Conservation (phyloP, 2,797 vertebrate species). For the Etheostoma perlongum region DNA sequence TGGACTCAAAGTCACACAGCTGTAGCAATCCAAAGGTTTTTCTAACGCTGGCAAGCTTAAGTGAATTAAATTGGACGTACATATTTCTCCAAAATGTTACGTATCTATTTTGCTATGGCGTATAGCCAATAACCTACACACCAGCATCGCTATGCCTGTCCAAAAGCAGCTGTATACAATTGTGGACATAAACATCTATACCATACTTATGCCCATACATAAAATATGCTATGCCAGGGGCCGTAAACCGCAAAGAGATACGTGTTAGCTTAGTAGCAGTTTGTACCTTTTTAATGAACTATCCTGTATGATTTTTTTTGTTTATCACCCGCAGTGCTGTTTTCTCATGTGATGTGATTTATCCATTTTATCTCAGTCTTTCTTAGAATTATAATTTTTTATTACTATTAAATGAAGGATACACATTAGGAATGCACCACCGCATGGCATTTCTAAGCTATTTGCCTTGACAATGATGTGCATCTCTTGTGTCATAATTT, state of each 20-base stretch:
- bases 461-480: neutral
- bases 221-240: neutral
- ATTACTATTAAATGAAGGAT: neutral
- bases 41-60: neutral
- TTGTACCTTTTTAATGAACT: neutral
- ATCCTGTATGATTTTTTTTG: neutral
- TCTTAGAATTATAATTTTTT: neutral
- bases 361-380: neutral
- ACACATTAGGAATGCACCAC: neutral
- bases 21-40: too few species aligned
- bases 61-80: neutral
- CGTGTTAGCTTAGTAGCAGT: neutral
- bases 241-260: neutral
- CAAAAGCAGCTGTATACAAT: neutral
- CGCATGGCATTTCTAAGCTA: neutral
- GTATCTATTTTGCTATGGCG: neutral
- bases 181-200: neutral
- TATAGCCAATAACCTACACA: neutral
- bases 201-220: neutral
- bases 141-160: neutral
- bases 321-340: neutral
- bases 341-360: too few species aligned
- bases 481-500: neutral
- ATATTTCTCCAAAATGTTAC: neutral
- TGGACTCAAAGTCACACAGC: constrained; percentile 43